Base-by-base conservation (phyloP, 2,113 vertebrate species). In the Steatornis caripensis region DNA sequence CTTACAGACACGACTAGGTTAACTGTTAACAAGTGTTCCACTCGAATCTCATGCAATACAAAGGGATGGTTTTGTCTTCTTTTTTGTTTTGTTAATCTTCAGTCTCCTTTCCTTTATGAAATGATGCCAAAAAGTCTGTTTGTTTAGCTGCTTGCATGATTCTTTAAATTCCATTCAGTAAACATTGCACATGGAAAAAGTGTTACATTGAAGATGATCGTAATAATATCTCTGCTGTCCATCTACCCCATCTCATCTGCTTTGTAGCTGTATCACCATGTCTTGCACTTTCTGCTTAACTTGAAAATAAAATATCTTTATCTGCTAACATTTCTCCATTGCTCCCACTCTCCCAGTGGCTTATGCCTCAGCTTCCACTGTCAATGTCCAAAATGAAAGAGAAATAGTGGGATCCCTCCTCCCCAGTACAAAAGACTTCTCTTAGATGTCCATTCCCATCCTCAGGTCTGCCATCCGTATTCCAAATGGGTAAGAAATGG, bases 101-200 rank as follows among this genome's bases (percentile, higher is more conserved):
- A 60, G 24, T 2, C 30, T 66, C 49, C 4, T 64, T 84, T 65
- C 39, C 62, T 53, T 39, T 2, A 62, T n/a, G 34, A 91, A 75
- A 84, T 10, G 0, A 24, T 60, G 69, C 84, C 89, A 95, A 87
- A 88, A 84, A 55, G n/a, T 84, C 26, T 92, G 69, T 96, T 95
- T 93, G 64, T 75, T 97, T 93, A 82, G 46, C 79, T 96, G 69
- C 17, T 66, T 70, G 57, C 65, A 87, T 5, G 37, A 69, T 72
- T 77, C 37, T 87, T 94, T 36, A 84, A 61, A 89, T 94, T 94
- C 64, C 24, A 62, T 36, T 92, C 20, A 85, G 83, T 45, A 89
- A 87, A 88, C 15, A 81, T 62, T 76, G 61, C 71, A 51, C 84
- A 94, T 85, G 58, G 46, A 93, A 90, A 94, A 95, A 87, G 74